Percentiles rank a stretch among this genome's conserved stretches.
phyloP scores from a whole-genome alignment of 2,797 vertebrate genomes.

The Ataeniobius toweri region DNA sequence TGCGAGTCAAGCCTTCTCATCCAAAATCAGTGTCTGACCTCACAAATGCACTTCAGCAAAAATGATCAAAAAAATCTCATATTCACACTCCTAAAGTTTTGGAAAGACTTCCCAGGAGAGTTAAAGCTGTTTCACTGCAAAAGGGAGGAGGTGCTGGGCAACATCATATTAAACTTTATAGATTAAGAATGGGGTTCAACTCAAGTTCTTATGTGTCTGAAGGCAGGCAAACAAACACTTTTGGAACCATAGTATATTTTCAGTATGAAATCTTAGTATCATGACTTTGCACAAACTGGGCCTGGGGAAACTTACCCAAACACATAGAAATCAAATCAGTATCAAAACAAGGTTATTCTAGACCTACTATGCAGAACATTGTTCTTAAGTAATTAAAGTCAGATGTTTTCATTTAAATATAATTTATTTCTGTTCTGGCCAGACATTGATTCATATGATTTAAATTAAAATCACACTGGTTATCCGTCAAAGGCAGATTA shows the following conservation, averaged over 20 bases:
- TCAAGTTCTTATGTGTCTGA: not conserved
- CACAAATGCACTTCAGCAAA: not conserved
- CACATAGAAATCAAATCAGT: constrained; percentile 64
- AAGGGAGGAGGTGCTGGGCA: not conserved
- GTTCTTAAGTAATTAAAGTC: constrained; percentile 83
- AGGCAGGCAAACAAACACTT: not conserved
- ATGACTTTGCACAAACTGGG: constrained; percentile 10
- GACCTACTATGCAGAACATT: constrained; percentile 75
- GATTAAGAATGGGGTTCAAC: not conserved
- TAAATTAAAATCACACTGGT: constrained; percentile 81
- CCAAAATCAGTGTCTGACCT: not conserved
- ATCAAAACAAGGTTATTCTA: constrained; percentile 73
- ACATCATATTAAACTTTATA: not conserved
- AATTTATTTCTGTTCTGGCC: constrained; percentile 67
- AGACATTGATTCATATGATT: constrained; percentile 83
- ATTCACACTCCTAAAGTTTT: not conserved
- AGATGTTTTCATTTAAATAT: constrained; percentile 84
- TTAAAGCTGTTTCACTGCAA: not conserved
- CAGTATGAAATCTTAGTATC: not conserved
- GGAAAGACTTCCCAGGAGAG: not conserved
- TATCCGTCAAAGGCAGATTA: constrained; percentile 78
- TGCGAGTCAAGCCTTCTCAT: not conserved
- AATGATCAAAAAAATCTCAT: too few species aligned
- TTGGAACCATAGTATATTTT: not conserved
- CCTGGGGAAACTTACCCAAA: constrained; percentile 29